A percentile compares a stretch with the other conserved stretches of the same genome.
Evolutionary conservation across 2,888 invertebrate genomes (phyloP).

Genomic region (Chirona hameri): DNA sequence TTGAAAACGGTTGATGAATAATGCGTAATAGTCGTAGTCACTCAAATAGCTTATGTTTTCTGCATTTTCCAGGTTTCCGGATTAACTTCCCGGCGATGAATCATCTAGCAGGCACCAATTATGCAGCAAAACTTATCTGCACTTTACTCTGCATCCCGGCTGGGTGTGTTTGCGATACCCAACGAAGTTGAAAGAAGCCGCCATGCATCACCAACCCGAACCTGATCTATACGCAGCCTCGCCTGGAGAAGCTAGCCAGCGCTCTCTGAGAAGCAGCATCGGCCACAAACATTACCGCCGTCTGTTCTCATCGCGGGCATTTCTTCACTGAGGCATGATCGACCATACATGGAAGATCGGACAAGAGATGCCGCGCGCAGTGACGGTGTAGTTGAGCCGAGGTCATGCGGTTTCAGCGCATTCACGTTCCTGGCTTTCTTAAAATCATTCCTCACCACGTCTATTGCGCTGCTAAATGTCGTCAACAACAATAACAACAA

Average conservation of each 20-base stretch:
- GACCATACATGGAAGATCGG: no score
- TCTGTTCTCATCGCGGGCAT: neutral
- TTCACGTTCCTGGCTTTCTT: neutral
- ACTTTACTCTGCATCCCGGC: no score
- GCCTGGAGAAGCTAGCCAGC: neutral
- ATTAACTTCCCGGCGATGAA: no score
- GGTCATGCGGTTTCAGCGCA: neutral
- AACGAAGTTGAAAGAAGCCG: no score
- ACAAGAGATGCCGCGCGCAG: neutral
- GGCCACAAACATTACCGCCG: neutral
- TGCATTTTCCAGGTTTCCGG: no score
- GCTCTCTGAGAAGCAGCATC: neutral
- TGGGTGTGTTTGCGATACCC: no score
- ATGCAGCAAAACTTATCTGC: no score
- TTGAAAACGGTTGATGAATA: no score
- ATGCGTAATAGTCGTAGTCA: no score
- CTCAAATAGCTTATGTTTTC: no score
- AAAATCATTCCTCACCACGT: neutral
- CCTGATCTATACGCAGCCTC: neutral
- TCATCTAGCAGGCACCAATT: no score
- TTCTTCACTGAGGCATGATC: neutral
- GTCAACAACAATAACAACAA: neutral
- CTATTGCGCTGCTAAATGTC: neutral
- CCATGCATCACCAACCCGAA: no score
- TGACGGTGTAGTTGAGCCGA: neutral